Base-by-base conservation (phyloP, 2,113 vertebrate species). In the Corynorhinus townsendii region DNA sequence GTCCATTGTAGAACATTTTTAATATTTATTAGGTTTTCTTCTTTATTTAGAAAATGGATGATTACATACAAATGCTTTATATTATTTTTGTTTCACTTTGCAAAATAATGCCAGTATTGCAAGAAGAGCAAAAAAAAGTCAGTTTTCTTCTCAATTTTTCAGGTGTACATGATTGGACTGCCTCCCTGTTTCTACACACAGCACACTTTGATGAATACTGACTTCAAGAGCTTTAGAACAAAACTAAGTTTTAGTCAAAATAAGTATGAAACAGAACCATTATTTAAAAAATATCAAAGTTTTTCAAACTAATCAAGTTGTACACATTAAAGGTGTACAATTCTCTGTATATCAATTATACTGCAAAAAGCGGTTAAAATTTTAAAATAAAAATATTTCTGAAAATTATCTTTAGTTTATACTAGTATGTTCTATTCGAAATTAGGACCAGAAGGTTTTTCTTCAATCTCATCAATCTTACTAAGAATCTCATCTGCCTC, bases 51-150 rank as follows among this genome's bases (percentile, higher is more conserved):
- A 11, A 62, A 62, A 28, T 11, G 56, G 24, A 62, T 11, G 56
- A 26, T 28, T 62, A 62, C 4, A 28, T 62, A 62, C 24, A 72
- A 35, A 72, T 40, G 11, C 19, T 80, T 86, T 87, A 52, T 75
- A 47, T 52, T 79, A 64, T 33, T 59, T 33, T 75, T 77, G 3
- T 35, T 84, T 90, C 9, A n/a, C 16, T 86, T 86, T 71, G 30
- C 68, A 84, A 96, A 86, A 96, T 79, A 92, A 66, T 88, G n/a
- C n/a, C 16, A 43, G 49, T 45, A 92, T 77, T 89, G 43, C 22
- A 87, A n/a, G 15, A 52, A 92, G 10, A 86, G 20, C 35, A 64
- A 43, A 92, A 38, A 94, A 84, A 90, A 94, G 72, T 75, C 9
- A 0, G 30, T 75, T 93, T 92, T 95, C 80, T 71, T 73, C 71